phyloP scores from a whole-genome alignment of 2,797 vertebrate genomes.

The Intellagama lesueurii region DNA sequence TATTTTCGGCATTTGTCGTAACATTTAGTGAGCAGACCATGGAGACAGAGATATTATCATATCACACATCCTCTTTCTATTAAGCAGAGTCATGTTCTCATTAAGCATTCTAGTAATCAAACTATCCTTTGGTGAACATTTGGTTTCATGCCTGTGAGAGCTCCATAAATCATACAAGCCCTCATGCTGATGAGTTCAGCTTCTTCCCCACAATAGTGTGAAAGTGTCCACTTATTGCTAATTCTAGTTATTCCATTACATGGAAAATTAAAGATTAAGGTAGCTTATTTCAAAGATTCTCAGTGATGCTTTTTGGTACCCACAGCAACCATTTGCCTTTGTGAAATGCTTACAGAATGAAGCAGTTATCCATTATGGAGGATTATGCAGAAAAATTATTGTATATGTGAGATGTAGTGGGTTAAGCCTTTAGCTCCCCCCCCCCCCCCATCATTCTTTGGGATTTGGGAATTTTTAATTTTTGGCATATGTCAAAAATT shows the following conservation, averaged over 20 bases:
- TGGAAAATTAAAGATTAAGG: conserved; percentile 51
- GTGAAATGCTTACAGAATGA: conserved; percentile 41
- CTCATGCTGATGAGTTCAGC: conserved; percentile 18
- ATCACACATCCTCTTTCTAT: conserved; percentile 28
- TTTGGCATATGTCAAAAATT: too few species aligned
- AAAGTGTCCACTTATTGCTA: conserved; percentile 47
- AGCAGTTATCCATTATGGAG: conserved; percentile 44
- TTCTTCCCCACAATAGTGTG: conserved; percentile 36
- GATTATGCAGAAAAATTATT: conserved; percentile 35
- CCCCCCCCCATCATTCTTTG: too few species aligned
- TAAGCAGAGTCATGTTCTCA: conserved; percentile 26
- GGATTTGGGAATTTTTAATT: too few species aligned
- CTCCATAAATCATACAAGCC: conserved; percentile 44
- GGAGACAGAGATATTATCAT: conserved; percentile 25
- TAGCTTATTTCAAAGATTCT: conserved; percentile 51
- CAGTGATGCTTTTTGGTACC: conserved; percentile 45
- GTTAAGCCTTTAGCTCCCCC: too few species aligned
- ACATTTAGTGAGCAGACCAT: conserved; percentile 26
- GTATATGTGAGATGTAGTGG: neutral
- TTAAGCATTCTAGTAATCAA: conserved; percentile 41
- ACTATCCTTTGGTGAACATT: conserved; percentile 13
- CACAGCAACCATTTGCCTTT: conserved; percentile 49
- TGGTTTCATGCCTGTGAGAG: conserved; percentile 34
- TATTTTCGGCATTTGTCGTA: conserved; percentile 25
- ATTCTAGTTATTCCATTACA: conserved; percentile 52